Conservation (phyloP, 2,113 vertebrate genomes). For the Aldabrachelys gigantea region DNA sequence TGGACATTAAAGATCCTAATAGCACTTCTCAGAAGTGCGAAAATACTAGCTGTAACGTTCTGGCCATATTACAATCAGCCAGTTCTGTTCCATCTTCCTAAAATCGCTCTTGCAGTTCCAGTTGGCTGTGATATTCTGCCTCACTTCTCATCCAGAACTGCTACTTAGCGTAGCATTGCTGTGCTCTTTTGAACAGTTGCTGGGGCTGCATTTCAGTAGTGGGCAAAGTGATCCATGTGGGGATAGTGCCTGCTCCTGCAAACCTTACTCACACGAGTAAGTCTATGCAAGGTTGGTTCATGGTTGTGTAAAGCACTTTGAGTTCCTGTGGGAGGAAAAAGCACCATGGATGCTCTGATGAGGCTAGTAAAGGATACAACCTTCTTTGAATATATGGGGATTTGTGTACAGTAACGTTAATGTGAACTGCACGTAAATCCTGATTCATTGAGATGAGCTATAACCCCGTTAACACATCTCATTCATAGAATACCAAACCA, state of each 20-base stretch:
- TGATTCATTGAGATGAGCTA: background rate
- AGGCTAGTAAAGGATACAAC: background rate
- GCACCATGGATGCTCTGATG: background rate
- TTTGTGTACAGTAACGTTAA: background rate
- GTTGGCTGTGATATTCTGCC: background rate
- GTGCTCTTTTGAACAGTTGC: background rate
- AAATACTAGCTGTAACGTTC: background rate
- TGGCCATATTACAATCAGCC: rapidly evolving
- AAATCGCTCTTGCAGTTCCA: background rate
- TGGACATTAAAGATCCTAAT: background rate
- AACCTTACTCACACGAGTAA: rapidly evolving
- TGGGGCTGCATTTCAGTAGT: rapidly evolving
- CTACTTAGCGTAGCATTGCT: background rate
- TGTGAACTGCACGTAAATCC: background rate
- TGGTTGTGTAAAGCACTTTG: background rate
- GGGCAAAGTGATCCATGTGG: rapidly evolving
- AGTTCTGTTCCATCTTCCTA: background rate
- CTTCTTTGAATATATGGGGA: background rate
- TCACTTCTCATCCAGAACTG: background rate
- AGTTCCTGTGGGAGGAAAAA: background rate
- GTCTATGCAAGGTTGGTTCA: background rate
- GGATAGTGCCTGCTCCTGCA: background rate
- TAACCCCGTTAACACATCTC: background rate
- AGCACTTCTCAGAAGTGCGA: background rate
- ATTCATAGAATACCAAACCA: background rate